Percentiles rank a stretch among this genome's conserved stretches.
Evolutionary conservation across 2,888 invertebrate genomes (phyloP).

Genomic region (Andricus curvator): DNA sequence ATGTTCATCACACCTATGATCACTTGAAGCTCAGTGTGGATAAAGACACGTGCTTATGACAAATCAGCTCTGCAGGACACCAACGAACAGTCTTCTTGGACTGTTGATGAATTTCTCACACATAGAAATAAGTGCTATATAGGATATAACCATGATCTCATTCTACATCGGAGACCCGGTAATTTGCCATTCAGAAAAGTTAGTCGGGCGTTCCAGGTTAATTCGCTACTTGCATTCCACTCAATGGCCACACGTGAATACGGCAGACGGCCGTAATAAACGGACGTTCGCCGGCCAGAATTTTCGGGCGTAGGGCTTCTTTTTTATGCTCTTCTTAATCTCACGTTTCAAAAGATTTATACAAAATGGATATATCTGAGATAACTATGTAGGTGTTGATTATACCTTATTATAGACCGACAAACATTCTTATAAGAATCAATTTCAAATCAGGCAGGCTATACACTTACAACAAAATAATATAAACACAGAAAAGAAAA

Average conservation of each 20-base stretch:
- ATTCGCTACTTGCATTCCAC: constrained; percentile 66
- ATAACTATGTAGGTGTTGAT: no score
- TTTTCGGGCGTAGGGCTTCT: not conserved
- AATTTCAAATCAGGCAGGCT: no score
- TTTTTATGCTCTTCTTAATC: not conserved
- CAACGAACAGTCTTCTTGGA: not conserved
- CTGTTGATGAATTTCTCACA: constrained; percentile 10
- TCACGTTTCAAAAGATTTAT: no score
- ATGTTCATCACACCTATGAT: no score
- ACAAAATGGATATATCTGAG: no score
- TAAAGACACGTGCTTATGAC: constrained; percentile 40
- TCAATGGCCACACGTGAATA: constrained; percentile 63
- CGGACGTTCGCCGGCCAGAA: constrained; percentile 22
- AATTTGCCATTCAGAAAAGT: constrained; percentile 68
- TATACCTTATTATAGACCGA: no score
- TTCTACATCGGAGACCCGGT: constrained; percentile 48
- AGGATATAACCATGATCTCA: constrained; percentile 52
- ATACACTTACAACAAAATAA: no score
- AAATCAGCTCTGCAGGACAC: constrained; percentile 52
- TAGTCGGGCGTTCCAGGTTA: constrained; percentile 67
- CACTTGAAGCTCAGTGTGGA: not conserved
- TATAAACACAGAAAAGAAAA: no score
- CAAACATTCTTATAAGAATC: no score
- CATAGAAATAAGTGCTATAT: constrained; percentile 38
- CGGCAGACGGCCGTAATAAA: constrained; percentile 26